Percentiles rank a stretch among this genome's conserved stretches.
phyloP scores from a whole-genome alignment of 1,140 invertebrate genomes.

The Macrotrachela quadricornifera region DNA sequence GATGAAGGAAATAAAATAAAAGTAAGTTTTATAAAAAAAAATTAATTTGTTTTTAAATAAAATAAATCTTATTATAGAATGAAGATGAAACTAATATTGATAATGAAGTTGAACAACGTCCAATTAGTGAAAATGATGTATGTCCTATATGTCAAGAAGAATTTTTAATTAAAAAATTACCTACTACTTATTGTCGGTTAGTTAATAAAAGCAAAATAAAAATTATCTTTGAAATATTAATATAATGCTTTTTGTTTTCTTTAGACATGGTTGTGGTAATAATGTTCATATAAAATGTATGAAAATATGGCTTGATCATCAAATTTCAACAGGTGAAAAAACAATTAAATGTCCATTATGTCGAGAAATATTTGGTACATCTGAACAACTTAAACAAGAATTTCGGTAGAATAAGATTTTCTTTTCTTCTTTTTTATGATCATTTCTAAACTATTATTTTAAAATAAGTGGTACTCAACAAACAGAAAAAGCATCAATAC shows the following conservation, averaged over 20 bases:
- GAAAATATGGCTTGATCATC: constrained; percentile 30
- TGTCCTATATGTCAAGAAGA: constrained; percentile 33
- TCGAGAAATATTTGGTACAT: constrained; percentile 28
- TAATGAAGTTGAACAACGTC: constrained; percentile 15
- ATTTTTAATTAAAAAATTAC: constrained; percentile 21
- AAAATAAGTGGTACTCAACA: too few species aligned
- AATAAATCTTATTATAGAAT: too few species aligned
- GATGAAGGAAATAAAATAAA: too few species aligned
- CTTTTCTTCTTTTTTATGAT: constrained; percentile 9
- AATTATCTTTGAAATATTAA: not conserved
- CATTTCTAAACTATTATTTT: constrained; percentile 5
- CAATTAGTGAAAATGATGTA: constrained; percentile 24
- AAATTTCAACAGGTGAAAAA: constrained; percentile 19
- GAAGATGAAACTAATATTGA: too few species aligned
- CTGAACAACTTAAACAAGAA: constrained; percentile 23
- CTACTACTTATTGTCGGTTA: constrained; percentile 29
- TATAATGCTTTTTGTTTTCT: too few species aligned
- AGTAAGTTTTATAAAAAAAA: too few species aligned
- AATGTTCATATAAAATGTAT: constrained; percentile 32
- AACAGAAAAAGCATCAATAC: not conserved
- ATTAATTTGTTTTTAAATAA: too few species aligned
- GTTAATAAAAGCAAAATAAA: not conserved
- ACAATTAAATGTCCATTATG: constrained; percentile 28
- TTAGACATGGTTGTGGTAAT: constrained; percentile 29
- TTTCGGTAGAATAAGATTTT: constrained; percentile 17